Conservation (phyloP, 2,797 vertebrate species). For the Orestias chungarensis region DNA sequence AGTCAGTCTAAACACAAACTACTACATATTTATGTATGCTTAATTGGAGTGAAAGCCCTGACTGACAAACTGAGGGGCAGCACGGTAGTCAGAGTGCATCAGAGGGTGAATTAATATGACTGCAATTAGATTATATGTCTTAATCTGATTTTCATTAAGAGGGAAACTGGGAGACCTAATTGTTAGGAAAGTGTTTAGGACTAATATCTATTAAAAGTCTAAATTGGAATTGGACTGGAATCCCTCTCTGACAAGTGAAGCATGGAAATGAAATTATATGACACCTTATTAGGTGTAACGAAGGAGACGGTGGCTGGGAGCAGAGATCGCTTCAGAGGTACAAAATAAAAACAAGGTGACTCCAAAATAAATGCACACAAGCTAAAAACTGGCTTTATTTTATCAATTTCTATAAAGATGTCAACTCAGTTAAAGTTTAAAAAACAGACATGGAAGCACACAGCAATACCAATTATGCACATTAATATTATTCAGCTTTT, state of each 20-base stretch:
- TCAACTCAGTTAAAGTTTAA: neutral
- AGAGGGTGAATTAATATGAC: slow-evolving; percentile 82
- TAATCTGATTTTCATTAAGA: slow-evolving; percentile 89
- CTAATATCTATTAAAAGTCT: slow-evolving; percentile 87
- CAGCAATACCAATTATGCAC: neutral
- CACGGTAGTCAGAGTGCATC: slow-evolving; percentile 64
- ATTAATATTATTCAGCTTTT: neutral
- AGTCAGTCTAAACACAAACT: slow-evolving; percentile 30
- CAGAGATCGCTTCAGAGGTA: slow-evolving; percentile 62
- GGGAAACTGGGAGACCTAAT: slow-evolving; percentile 84
- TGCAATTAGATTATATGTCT: slow-evolving; percentile 87
- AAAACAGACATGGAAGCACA: neutral
- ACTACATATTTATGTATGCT: slow-evolving; percentile 8
- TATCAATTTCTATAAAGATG: neutral
- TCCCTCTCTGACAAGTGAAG: slow-evolving; percentile 83
- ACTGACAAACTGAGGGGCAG: slow-evolving; percentile 70
- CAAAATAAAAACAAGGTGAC: slow-evolving; percentile 74
- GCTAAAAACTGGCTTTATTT: slow-evolving; percentile 31
- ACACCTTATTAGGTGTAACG: slow-evolving; percentile 86
- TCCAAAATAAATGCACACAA: slow-evolving; percentile 31
- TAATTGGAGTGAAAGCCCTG: slow-evolving; percentile 24
- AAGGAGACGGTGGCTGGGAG: slow-evolving; percentile 70
- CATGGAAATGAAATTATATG: slow-evolving; percentile 87
- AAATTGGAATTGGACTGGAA: slow-evolving; percentile 82
- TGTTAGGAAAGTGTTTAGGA: slow-evolving; percentile 83